Conservation (phyloP, 2,888 invertebrate genomes). For the Drosophila borealis region DNA sequence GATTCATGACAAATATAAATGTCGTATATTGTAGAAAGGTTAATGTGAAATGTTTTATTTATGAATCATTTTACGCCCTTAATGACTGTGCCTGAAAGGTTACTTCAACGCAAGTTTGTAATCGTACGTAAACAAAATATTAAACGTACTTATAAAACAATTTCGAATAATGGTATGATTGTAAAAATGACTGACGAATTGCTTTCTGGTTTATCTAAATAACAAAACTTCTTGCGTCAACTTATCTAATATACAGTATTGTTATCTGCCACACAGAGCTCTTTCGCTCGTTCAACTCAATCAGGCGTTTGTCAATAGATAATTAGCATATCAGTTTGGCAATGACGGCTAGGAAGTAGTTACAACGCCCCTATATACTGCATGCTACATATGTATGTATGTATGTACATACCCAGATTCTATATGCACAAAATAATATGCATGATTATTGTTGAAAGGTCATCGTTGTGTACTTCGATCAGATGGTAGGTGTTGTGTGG, state of each 20-base stretch:
- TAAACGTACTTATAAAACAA: background rate
- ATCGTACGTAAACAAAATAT: background rate
- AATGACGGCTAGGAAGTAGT: background rate
- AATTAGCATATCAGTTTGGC: conserved; percentile 20
- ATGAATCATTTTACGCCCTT: background rate
- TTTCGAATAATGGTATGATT: no score
- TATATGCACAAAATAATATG: conserved; percentile 6
- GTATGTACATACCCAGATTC: background rate
- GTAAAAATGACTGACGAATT: no score
- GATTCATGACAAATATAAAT: background rate
- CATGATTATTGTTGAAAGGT: conserved; percentile 10
- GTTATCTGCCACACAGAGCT: background rate
- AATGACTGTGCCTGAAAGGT: background rate
- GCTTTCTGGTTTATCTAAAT: background rate
- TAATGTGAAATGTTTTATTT: background rate
- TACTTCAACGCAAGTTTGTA: background rate
- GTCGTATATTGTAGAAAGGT: background rate
- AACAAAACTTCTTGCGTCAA: background rate
- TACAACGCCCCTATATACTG: conserved; percentile 6
- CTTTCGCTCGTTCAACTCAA: background rate
- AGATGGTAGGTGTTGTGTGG: background rate
- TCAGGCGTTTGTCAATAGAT: background rate
- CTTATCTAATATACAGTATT: conserved; percentile 12
- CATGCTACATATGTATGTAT: background rate
- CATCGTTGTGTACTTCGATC: background rate